Evolutionary conservation across 2,113 vertebrate genomes (phyloP).

Genomic region (Rana temporaria): DNA sequence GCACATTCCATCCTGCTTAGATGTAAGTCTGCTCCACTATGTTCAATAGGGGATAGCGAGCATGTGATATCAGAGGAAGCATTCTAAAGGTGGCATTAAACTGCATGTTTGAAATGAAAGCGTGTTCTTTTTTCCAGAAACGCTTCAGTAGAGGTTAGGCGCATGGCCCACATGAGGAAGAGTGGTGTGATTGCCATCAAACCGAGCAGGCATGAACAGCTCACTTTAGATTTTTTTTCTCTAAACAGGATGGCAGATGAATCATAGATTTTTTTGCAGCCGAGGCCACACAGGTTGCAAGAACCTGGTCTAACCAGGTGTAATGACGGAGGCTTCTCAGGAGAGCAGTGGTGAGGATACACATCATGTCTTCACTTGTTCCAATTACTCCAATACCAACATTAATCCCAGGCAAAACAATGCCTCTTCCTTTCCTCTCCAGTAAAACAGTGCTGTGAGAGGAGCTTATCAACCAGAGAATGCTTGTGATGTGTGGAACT

Average conservation of each 20-base stretch:
- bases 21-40: slow-evolving; percentile 54
- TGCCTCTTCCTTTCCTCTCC: slow-evolving; percentile 38
- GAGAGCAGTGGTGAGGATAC: slow-evolving; percentile 58
- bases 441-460: slow-evolving; percentile 36
- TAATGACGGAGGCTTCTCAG: slow-evolving; percentile 65
- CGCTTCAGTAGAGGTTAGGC: slow-evolving; percentile 59
- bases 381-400: slow-evolving; percentile 56
- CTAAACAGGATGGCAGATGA: slow-evolving; percentile 61
- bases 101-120: slow-evolving; percentile 56
- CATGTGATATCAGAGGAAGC: slow-evolving; percentile 58
- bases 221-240: slow-evolving; percentile 63
- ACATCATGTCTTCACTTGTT: slow-evolving; percentile 55
- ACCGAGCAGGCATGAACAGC: slow-evolving; percentile 61
- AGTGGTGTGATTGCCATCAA: slow-evolving; percentile 65
- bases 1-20: slow-evolving; percentile 57
- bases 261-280: slow-evolving; percentile 63
- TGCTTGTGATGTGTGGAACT: slow-evolving; percentile 48
- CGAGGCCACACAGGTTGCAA: slow-evolving; percentile 69
- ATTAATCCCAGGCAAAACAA: slow-evolving; percentile 56
- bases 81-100: slow-evolving; percentile 57
- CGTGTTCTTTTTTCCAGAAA: slow-evolving; percentile 47
- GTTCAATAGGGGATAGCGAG: slow-evolving; percentile 55
- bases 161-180: slow-evolving; percentile 56
- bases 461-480: slow-evolving; percentile 44
- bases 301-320: slow-evolving; percentile 64